Evolutionary conservation across 2,888 invertebrate species (phyloP).

Genomic region (Megamerina dolium): DNA sequence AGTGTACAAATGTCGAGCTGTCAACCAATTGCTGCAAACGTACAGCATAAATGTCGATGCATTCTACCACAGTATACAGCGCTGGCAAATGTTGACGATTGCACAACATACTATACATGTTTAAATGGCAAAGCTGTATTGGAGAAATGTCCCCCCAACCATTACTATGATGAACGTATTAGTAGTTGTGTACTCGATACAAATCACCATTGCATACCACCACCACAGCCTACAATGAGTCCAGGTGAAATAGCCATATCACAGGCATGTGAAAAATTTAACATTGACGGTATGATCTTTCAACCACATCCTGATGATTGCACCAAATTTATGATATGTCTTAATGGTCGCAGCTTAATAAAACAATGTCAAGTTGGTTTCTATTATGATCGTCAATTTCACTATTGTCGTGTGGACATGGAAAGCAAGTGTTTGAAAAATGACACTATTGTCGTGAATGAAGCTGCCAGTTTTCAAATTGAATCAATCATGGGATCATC

Average conservation of each 20-base stretch:
- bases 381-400: slow-evolving; percentile 23
- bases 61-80: slow-evolving; percentile 27
- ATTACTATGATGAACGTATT: slow-evolving; percentile 24
- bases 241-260: slow-evolving; percentile 10
- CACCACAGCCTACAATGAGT: slow-evolving; percentile 17
- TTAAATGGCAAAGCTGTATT: slow-evolving; percentile 19
- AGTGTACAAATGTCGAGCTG: slow-evolving; percentile 20
- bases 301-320: slow-evolving; percentile 26
- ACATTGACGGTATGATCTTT: slow-evolving; percentile 13
- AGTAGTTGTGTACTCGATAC: slow-evolving; percentile 26
- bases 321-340: slow-evolving; percentile 28
- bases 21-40: slow-evolving; percentile 14
- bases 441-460: too few species aligned
- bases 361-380: slow-evolving; percentile 25
- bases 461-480: too few species aligned
- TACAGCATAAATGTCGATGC: slow-evolving; percentile 30
- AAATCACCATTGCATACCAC: slow-evolving; percentile 23
- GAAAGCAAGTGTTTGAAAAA: slow-evolving; percentile 13
- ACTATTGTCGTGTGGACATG: slow-evolving; percentile 17
- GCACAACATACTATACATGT: slow-evolving; percentile 30
- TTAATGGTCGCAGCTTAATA: slow-evolving; percentile 20
- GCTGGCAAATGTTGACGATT: slow-evolving; percentile 23
- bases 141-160: slow-evolving; percentile 24
- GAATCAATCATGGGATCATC: too few species aligned
- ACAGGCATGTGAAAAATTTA: slow-evolving; percentile 16